A percentile compares a stretch with the other conserved stretches of the same genome.
These are phyloP conservation scores for Phoenicopterus ruber DNA, from an alignment of 2,113 vertebrate species.

Conservation along the genomic window DNA sequence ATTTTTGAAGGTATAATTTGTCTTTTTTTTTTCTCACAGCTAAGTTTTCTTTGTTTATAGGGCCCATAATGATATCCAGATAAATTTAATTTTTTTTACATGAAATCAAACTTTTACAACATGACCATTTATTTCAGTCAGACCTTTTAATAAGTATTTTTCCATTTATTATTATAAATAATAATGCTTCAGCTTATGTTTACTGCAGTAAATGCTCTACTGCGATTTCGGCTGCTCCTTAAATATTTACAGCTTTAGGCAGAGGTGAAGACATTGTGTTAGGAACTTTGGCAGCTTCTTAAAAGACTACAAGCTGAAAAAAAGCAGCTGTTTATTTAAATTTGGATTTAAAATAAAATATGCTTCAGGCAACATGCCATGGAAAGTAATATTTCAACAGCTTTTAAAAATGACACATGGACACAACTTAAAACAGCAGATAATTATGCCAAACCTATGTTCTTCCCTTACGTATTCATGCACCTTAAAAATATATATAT, in stretches of 20 bases:
- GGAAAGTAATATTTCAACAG: background rate
- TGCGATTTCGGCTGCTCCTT: background rate
- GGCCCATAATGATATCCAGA: background rate
- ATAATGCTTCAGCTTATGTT: background rate
- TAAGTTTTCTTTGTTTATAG: background rate
- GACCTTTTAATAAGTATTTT: background rate
- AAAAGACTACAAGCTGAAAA: background rate
- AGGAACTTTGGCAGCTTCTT: background rate
- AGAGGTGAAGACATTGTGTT: background rate
- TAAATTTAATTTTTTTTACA: background rate
- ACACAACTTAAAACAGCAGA: background rate
- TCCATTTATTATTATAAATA: background rate
- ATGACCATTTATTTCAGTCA: background rate
- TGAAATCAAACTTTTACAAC: background rate
- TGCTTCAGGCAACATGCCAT: background rate
- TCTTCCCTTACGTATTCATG: background rate
- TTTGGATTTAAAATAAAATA: background rate
- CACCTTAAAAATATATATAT: background rate
- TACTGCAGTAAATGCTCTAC: background rate
- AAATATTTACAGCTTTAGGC: background rate
- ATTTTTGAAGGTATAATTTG: background rate
- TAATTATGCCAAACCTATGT: background rate
- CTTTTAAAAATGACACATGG: background rate
- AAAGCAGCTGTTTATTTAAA: background rate
- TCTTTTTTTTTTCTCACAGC: background rate